Evolutionary conservation across 1,140 invertebrate genomes (phyloP).

Genomic region (Dolichoris vasculosae): DNA sequence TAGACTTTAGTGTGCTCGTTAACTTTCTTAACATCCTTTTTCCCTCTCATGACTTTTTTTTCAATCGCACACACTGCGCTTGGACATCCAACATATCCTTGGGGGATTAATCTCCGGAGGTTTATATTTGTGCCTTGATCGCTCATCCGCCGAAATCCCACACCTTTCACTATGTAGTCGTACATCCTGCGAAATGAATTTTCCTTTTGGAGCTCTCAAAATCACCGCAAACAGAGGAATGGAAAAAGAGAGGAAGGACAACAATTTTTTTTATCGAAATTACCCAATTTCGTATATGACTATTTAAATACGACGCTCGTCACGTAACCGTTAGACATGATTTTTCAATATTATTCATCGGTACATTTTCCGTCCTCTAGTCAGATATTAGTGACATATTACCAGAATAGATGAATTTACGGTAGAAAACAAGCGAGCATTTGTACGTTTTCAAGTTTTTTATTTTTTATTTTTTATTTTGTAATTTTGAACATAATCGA

Average conservation of each 20-base stretch:
- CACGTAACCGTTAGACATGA: background rate
- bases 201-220: background rate
- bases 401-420: background rate
- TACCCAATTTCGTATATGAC: background rate
- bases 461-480: too few relatives aligned
- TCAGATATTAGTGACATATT: background rate
- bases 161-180: background rate
- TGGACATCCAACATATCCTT: background rate
- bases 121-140: constrained; percentile 27
- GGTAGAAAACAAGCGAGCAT: background rate
- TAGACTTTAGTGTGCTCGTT: constrained; percentile 7
- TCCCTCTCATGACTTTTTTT: background rate
- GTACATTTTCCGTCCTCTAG: background rate
- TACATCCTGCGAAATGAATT: constrained; percentile 22
- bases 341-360: background rate
- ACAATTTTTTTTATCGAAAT: constrained; percentile 7
- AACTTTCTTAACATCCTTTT: constrained; percentile 1
- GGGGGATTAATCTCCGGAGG: constrained; percentile 1
- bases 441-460: background rate
- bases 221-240: background rate
- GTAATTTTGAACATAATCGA: too few relatives aligned
- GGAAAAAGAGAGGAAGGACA: background rate
- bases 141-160: background rate
- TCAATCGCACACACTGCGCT: background rate
- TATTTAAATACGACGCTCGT: background rate